Evolutionary conservation across 2,888 invertebrate genomes (phyloP), one percentile per base, ranked within the genome.

Genomic region (Sphecodes monilicornis): DNA sequence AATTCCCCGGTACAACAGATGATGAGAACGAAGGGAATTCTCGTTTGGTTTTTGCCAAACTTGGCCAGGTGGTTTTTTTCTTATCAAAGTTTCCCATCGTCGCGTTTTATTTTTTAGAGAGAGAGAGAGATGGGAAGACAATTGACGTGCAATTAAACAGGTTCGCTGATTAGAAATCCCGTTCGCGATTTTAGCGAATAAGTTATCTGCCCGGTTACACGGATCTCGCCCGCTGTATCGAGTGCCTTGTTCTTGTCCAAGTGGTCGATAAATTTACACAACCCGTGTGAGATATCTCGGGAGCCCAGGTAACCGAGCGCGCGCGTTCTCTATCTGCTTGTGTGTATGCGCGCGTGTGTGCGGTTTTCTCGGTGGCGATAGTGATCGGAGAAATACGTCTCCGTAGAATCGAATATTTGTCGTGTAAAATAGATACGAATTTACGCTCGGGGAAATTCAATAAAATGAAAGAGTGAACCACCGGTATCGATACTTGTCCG

Each of bases 181-280:
- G 70, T 41, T 29, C n/a, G 54, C 68, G 75, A 78, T 79, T 85
- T 86, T 85, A 57, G 43, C 57, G 43, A 76, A 76, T 73, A 78
- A 85, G 78, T 79, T 79, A 76, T 57, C 57, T 26, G 29, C 78
- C 57, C 46, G 43, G 36, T 46, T 69, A 64, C 75, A 60, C 39
- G 73, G 32, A 32, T 68, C 75, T 41, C 73, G 32, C 66, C 66
- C 60, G 41, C 81, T 50, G 81, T 77, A 85, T 86, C 85, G 82
- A 85, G 82, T 78, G 74, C 82, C 85, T 85, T 71, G 82, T 73
- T 79, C 85, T 78, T 82, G 85, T 85, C 85, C 85, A 77, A 86
- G 86, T 82, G 86, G 82, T 85, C 86, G 85, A 85, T 86, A 86
- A 86, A 86, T 86, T 86, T 86, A 79, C 82, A 86, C 85, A 86